These are phyloP conservation scores for Linnaemya vulpina DNA, from an alignment of 2,888 invertebrate genomes.

Conservation along the genomic window DNA sequence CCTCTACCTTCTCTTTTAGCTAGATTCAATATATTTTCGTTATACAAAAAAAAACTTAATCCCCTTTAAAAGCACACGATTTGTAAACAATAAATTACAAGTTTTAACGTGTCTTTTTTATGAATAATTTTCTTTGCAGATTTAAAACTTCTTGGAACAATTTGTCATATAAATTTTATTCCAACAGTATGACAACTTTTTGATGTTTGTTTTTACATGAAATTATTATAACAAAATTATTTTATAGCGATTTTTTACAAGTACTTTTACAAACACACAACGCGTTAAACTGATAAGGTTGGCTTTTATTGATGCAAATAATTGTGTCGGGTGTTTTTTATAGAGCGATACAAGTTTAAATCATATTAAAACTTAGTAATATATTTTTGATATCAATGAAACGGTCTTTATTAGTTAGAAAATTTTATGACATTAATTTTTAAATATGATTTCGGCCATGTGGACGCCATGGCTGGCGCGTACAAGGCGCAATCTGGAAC, in stretches of 20 bases:
- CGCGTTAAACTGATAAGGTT: not conserved
- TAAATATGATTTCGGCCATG: no score
- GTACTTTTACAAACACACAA: not conserved
- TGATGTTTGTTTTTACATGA: not conserved
- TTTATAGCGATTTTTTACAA: not conserved
- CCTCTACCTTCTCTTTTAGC: not conserved
- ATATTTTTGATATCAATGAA: no score
- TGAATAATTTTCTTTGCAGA: not conserved
- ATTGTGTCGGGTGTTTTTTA: no score
- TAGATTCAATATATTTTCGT: not conserved
- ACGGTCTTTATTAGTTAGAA: no score
- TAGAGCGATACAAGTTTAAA: no score
- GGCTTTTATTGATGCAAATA: no score
- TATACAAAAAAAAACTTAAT: not conserved
- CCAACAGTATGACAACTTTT: slow-evolving; percentile 47
- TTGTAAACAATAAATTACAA: not conserved
- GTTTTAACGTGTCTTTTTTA: not conserved
- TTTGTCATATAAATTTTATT: slow-evolving; percentile 11
- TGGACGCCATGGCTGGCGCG: no score
- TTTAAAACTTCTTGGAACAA: slow-evolving; percentile 1
- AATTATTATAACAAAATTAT: not conserved
- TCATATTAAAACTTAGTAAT: no score
- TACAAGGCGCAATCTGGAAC: no score
- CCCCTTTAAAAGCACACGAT: not conserved
- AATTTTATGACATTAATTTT: no score